Conservation (phyloP, 2,888 invertebrate genomes). For the Erpobdella octoculata region DNA sequence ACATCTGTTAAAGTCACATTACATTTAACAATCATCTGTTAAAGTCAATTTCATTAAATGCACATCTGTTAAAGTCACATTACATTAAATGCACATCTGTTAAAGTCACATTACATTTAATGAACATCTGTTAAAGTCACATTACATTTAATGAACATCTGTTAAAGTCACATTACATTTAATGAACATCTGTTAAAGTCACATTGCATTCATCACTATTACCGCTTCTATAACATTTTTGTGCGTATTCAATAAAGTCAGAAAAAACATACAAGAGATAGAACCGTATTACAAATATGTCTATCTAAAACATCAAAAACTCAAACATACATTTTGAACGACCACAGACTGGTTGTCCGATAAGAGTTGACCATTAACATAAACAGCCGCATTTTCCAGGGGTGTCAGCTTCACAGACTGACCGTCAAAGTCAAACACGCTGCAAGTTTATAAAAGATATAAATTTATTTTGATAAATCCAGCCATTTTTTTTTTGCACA, state of each 20-base stretch:
- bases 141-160: neutral
- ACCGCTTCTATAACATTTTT: neutral
- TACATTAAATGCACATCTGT: neutral
- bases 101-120: neutral
- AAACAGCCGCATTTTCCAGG: constrained; percentile 47
- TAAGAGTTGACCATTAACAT: constrained; percentile 48
- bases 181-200: neutral
- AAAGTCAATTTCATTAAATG: neutral
- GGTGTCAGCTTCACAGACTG: constrained; percentile 44
- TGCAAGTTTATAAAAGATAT: constrained; percentile 34
- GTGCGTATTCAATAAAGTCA: too few species aligned
- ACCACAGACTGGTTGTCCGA: constrained; percentile 38
- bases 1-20: neutral
- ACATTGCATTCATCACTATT: neutral
- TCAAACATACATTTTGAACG: constrained; percentile 47
- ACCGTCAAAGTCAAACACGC: constrained; percentile 44
- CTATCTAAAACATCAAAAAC: neutral
- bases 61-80: neutral
- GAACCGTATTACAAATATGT: too few species aligned
- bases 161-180: neutral
- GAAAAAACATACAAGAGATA: too few species aligned
- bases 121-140: neutral
- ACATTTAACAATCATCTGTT: neutral
- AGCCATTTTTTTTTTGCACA: neutral
- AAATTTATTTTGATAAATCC: neutral